Base-by-base conservation (phyloP, 2,113 vertebrate genomes). In the Glaucomys volans region DNA sequence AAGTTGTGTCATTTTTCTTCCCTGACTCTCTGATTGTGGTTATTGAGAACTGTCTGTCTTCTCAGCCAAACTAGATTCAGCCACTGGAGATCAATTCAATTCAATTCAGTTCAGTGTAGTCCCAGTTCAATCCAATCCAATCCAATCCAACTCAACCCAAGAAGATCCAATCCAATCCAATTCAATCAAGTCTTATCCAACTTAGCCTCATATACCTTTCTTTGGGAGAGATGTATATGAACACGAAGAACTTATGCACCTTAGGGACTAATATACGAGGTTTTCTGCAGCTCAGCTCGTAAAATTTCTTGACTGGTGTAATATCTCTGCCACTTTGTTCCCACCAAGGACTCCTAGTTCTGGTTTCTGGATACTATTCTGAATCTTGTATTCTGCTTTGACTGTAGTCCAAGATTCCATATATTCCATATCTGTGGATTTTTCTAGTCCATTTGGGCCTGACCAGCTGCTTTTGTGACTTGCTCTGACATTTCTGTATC, bases 1-100 rank as follows among this genome's bases (percentile, higher is more conserved):
- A 98, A 97, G 86, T 95, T 94, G 95, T 87, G 52, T 14, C 74
- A 80, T 87, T 97, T 97, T 97, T 97, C 64, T 94, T 95, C 74
- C 92, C 77, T 94, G 94, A 83, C 69, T 87, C 76, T 95, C 54
- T 89, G 52, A 86, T 95, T 96, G 67, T 96, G 89, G 80, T 89
- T 94, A 67, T 95, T 87, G 87, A 81, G 90, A 97, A 82, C 20
- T 95, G 85, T 28, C 52, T 92, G 30, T 88, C 69, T 94, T 85
- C 74, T 90, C 35, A 71, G 30, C 30, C 71, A 91, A n/a, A 88
- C 42, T n/a, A 91, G 47, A 83, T 95, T 77, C 71, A 96, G 82
- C 67, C 89, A 91, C 72, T 95, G 89, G 74, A 96, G 91, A 82
- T 91, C 90, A 94, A 37, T 83, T 93, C 67, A 79, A 72, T 93